A percentile compares a stretch with the other conserved stretches of the same genome.
Conservation (phyloP, 2,113 vertebrate genomes). For the Myotis brandtii region DNA sequence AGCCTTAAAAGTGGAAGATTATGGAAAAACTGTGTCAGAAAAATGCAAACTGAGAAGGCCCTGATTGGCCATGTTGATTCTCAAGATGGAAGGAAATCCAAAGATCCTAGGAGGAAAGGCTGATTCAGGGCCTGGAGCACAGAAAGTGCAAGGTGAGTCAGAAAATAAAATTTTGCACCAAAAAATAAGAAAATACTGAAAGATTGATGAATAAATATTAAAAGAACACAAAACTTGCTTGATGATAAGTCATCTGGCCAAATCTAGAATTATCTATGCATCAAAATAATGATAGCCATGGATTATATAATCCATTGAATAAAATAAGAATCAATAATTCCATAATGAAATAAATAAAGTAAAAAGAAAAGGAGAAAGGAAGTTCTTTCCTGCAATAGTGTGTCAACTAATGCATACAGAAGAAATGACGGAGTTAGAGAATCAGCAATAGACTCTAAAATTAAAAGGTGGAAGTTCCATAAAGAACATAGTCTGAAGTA, state of each 20-base stretch:
- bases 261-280: neutral
- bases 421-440: neutral
- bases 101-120: neutral
- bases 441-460: neutral
- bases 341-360: neutral
- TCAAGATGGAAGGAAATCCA: neutral
- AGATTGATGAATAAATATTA: neutral
- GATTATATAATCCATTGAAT: neutral
- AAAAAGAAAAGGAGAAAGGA: neutral
- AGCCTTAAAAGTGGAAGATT: neutral
- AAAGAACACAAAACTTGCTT: neutral
- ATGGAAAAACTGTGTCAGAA: neutral
- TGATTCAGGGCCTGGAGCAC: neutral
- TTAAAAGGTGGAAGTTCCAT: neutral
- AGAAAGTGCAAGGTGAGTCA: neutral
- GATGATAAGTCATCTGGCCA: neutral
- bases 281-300: neutral
- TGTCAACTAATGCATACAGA: neutral
- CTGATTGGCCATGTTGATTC: neutral
- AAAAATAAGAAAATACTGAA: neutral
- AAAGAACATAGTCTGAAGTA: neutral
- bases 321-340: conserved; percentile 4
- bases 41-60: neutral
- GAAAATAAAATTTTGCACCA: neutral
- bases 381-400: neutral